Evolutionary conservation across 2,113 vertebrate genomes (phyloP).

Genomic region (Cyanistes caeruleus): DNA sequence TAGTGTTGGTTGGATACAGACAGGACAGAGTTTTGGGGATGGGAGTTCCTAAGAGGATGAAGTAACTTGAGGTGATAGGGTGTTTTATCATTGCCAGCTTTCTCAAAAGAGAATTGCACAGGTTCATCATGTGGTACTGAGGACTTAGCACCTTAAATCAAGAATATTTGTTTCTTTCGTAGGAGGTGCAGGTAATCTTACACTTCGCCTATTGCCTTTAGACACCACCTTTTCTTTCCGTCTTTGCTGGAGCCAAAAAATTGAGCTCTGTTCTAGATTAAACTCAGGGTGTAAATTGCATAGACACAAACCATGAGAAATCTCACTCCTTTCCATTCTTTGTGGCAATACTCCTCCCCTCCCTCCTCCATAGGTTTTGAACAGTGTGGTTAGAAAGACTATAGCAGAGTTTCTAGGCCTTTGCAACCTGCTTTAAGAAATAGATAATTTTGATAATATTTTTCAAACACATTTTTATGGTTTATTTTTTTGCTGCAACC

Average conservation of each 20-base stretch:
- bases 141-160: neutral
- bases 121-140: neutral
- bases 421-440: neutral
- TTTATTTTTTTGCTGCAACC: neutral
- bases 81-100: neutral
- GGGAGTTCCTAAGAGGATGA: neutral
- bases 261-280: neutral
- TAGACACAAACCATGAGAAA: neutral
- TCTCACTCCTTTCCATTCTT: neutral
- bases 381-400: neutral
- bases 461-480: neutral
- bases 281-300: neutral
- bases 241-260: neutral
- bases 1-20: neutral
- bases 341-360: neutral
- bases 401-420: neutral
- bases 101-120: neutral
- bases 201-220: neutral
- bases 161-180: neutral
- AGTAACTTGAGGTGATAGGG: neutral
- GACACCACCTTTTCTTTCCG: neutral
- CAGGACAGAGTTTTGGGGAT: neutral
- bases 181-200: neutral
- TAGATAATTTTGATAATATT: neutral
- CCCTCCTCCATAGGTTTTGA: neutral